Conservation (phyloP, 1,140 invertebrate genomes). For the Odontomachus brunneus region DNA sequence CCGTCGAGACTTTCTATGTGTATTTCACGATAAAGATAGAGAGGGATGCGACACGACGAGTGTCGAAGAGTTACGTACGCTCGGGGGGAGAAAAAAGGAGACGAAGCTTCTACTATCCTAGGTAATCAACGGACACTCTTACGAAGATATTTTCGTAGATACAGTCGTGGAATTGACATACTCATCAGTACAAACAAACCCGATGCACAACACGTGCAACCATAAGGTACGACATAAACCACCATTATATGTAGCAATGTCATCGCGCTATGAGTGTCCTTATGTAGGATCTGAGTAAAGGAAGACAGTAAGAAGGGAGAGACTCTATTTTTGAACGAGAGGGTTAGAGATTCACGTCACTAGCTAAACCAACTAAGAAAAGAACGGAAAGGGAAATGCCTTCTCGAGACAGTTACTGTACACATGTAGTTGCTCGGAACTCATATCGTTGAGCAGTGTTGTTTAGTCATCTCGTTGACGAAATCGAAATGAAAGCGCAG, state of each 20-base stretch:
- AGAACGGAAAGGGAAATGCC: not conserved
- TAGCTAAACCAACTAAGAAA: not conserved
- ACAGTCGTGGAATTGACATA: not conserved
- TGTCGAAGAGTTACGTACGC: conserved; percentile 19
- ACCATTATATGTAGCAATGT: not conserved
- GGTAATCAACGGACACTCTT: conserved; percentile 52
- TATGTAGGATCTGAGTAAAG: not conserved
- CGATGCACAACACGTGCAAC: not conserved
- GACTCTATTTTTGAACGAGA: not conserved
- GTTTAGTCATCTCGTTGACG: not conserved
- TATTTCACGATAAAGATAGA: conserved; percentile 48
- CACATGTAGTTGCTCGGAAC: conserved; percentile 3
- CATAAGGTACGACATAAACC: conserved; percentile 12
- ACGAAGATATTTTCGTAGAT: conserved; percentile 18
- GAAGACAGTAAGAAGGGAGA: not conserved
- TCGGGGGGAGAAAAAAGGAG: not conserved
- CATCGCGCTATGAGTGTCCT: not conserved
- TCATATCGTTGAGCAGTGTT: conserved; percentile 6
- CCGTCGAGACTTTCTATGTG: conserved; percentile 34
- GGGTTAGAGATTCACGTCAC: conserved; percentile 1
- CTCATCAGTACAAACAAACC: not conserved
- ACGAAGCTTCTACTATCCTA: not conserved
- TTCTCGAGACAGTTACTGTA: conserved; percentile 18
- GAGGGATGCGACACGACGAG: conserved; percentile 7
- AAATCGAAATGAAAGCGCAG: conserved; percentile 1